Conservation (phyloP, 2,113 vertebrate genomes). For the Lipophrys pholis region DNA sequence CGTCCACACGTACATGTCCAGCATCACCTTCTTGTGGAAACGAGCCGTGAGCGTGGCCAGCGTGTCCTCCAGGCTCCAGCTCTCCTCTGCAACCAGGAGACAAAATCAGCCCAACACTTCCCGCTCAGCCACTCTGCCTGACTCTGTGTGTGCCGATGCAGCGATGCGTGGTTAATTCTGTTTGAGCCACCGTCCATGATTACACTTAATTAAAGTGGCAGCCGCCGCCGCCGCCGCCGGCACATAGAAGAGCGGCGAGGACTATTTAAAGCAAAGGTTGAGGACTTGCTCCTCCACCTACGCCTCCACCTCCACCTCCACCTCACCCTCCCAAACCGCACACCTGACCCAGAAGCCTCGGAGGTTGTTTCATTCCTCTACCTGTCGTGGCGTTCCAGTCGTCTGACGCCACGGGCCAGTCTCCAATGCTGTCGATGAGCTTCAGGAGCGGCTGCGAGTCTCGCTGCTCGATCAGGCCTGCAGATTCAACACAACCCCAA, state of each 20-base stretch:
- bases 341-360: slow-evolving; percentile 54
- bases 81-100: slow-evolving; percentile 77
- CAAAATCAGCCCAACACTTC: not conserved
- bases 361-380: slow-evolving; percentile 39
- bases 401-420: slow-evolving; percentile 92
- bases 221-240: slow-evolving; percentile 31
- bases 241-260: slow-evolving; percentile 31
- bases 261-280: slow-evolving; percentile 64
- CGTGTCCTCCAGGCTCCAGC: slow-evolving; percentile 91
- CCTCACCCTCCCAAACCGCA: slow-evolving; percentile 43
- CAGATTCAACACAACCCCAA: not conserved
- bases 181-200: slow-evolving; percentile 56
- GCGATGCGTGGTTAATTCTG: slow-evolving; percentile 45
- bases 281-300: slow-evolving; percentile 53
- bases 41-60: slow-evolving; percentile 87
- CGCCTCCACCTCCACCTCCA: too few relatives aligned
- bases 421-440: slow-evolving; percentile 86
- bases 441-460: slow-evolving; percentile 90
- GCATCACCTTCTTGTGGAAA: slow-evolving; percentile 91
- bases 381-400: slow-evolving; percentile 86
- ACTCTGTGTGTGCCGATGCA: slow-evolving; percentile 51
- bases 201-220: slow-evolving; percentile 68
- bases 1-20: slow-evolving; percentile 95
- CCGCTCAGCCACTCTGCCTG: slow-evolving; percentile 8
- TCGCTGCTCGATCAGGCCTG: slow-evolving; percentile 91